These are phyloP conservation scores for Ylistrum balloti DNA, from an alignment of 1,140 invertebrate species.

Conservation along the genomic window DNA sequence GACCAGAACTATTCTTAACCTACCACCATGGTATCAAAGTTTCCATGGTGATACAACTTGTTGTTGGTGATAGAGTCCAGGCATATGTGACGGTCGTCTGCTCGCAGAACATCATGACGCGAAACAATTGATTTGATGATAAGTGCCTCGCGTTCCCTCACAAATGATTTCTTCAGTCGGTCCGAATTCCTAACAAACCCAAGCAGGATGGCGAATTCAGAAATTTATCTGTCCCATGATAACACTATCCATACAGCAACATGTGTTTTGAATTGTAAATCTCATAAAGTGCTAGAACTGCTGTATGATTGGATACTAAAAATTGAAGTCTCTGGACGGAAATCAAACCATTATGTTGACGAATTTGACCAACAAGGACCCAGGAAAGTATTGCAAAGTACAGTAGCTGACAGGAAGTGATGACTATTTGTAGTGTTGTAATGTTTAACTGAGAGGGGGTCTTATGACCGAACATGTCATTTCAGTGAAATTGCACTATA, in stretches of 20 bases:
- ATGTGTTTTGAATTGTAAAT: conserved; percentile 36
- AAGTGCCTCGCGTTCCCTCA: neutral
- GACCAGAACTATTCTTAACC: neutral
- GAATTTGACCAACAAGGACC: no score
- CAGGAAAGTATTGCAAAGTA: no score
- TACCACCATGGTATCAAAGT: neutral
- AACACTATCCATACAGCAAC: neutral
- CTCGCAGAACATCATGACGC: neutral
- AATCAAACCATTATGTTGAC: neutral
- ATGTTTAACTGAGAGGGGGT: no score
- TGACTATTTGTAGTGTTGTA: no score
- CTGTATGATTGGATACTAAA: neutral
- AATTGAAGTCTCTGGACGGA: neutral
- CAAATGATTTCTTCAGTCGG: neutral
- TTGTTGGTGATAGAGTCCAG: neutral
- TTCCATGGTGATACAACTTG: neutral
- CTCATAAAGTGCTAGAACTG: neutral
- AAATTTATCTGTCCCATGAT: neutral
- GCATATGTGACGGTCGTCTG: neutral
- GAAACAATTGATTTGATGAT: neutral
- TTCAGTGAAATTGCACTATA: no score
- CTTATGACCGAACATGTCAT: no score
- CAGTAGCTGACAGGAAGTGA: no score
- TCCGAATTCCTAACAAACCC: neutral
- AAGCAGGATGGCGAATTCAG: neutral